Evolutionary conservation across 2,888 invertebrate species (phyloP).

Genomic region (Diploptera punctata): DNA sequence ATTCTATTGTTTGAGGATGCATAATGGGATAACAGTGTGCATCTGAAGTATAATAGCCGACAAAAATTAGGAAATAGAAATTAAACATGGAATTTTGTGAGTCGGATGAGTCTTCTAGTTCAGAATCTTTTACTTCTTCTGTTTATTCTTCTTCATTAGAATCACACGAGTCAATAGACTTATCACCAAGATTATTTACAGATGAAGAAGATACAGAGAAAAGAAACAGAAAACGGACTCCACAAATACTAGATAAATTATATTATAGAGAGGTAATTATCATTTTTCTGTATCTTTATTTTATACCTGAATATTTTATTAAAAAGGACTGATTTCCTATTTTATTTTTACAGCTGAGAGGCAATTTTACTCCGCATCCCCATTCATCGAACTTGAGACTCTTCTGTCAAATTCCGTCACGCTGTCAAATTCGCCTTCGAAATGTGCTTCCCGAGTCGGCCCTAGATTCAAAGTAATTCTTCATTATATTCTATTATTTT

Average conservation of each 20-base stretch:
- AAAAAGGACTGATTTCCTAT: neutral
- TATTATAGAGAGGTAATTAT: constrained; percentile 16
- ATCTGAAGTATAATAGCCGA: too few species aligned
- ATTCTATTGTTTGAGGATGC: too few species aligned
- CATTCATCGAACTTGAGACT: constrained; percentile 17
- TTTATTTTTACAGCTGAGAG: constrained; percentile 25
- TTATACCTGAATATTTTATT: neutral
- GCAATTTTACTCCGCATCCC: constrained; percentile 15
- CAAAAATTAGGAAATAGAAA: too few species aligned
- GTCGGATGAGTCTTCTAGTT: too few species aligned
- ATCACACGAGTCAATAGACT: constrained; percentile 11
- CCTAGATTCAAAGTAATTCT: constrained; percentile 34
- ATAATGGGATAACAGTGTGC: too few species aligned
- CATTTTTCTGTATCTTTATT: neutral
- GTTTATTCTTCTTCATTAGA: constrained; percentile 6
- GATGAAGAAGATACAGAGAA: neutral
- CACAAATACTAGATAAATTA: constrained; percentile 8
- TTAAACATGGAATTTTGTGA: too few species aligned
- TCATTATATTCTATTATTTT: too few species aligned
- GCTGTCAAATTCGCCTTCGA: constrained; percentile 33
- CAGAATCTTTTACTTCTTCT: neutral
- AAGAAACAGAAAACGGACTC: neutral
- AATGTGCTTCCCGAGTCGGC: constrained; percentile 37
- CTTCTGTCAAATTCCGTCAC: constrained; percentile 31
- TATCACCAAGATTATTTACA: neutral